Conservation (phyloP, 2,888 invertebrate species). For the Hyppa rectilinea region DNA sequence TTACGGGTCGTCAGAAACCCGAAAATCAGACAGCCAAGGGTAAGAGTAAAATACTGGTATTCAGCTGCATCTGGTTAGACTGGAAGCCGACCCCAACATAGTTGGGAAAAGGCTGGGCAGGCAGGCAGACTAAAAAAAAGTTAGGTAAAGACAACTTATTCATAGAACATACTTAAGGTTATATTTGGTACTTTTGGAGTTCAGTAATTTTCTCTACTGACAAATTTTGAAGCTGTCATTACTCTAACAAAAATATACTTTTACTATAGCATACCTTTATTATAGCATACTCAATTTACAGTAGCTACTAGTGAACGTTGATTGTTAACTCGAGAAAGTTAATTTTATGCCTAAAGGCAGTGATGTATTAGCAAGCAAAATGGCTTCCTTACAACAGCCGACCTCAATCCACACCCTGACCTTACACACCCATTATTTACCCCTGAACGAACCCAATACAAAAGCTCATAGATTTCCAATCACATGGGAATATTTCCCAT, state of each 20-base stretch:
- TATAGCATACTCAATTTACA: neutral
- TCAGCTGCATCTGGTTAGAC: too few species aligned
- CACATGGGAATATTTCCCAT: conserved; percentile 59
- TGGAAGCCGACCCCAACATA: too few species aligned
- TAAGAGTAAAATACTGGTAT: too few species aligned
- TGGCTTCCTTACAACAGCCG: conserved; percentile 1
- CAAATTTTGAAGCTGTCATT: neutral
- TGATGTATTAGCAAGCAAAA: conserved; percentile 14
- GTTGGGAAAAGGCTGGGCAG: too few species aligned
- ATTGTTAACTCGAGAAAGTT: conserved; percentile 11
- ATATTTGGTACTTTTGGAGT: neutral
- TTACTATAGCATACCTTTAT: neutral
- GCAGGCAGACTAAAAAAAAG: too few species aligned
- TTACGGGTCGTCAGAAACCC: too few species aligned
- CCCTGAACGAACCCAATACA: conserved; percentile 54
- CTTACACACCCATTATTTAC: conserved; percentile 39
- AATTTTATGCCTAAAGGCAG: conserved; percentile 12
- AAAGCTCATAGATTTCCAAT: conserved; percentile 59
- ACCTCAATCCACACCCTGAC: conserved; percentile 25
- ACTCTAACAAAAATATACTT: neutral
- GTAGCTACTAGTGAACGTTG: conserved; percentile 10
- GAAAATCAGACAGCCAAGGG: too few species aligned
- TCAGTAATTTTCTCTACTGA: too few species aligned
- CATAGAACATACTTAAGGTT: neutral
- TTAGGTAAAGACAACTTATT: neutral